These are phyloP conservation scores for Litoditis marina DNA, from an alignment of 2,888 invertebrate species.

Conservation along the genomic window DNA sequence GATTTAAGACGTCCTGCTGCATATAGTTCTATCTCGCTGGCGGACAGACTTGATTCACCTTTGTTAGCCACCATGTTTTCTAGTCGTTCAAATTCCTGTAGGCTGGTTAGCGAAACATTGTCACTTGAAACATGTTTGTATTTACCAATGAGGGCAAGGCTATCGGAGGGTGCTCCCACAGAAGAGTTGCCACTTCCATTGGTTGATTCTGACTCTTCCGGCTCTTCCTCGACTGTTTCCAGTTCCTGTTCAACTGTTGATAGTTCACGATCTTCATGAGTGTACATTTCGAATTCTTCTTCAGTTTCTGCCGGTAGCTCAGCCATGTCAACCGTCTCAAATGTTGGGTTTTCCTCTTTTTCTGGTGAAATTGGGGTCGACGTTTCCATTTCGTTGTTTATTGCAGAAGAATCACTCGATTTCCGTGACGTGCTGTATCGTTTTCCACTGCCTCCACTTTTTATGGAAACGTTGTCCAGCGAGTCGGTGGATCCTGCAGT, in stretches of 20 bases:
- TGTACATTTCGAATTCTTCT: slow-evolving; percentile 35
- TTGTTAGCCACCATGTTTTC: slow-evolving; percentile 48
- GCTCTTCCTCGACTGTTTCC: slow-evolving; percentile 53
- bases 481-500: slow-evolving; percentile 29
- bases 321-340: no score
- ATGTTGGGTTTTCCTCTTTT: no score
- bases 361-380: no score
- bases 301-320: slow-evolving; percentile 10
- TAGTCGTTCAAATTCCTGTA: slow-evolving; percentile 60
- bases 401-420: no score
- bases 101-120: slow-evolving; percentile 49
- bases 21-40: slow-evolving; percentile 52
- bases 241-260: slow-evolving; percentile 17
- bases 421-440: no score
- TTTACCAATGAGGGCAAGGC: slow-evolving; percentile 34
- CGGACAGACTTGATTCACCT: slow-evolving; percentile 48
- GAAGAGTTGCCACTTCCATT: slow-evolving; percentile 45
- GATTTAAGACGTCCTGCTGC: slow-evolving; percentile 26
- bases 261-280: slow-evolving; percentile 20
- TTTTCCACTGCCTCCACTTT: slow-evolving; percentile 12
- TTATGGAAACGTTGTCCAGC: slow-evolving; percentile 17
- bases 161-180: slow-evolving; percentile 35
- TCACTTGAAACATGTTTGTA: slow-evolving; percentile 48
- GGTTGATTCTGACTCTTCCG: slow-evolving; percentile 48
- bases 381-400: no score